These are phyloP conservation scores for Heterodera filipjevi DNA, from an alignment of 2,888 invertebrate genomes.

Conservation along the genomic window DNA sequence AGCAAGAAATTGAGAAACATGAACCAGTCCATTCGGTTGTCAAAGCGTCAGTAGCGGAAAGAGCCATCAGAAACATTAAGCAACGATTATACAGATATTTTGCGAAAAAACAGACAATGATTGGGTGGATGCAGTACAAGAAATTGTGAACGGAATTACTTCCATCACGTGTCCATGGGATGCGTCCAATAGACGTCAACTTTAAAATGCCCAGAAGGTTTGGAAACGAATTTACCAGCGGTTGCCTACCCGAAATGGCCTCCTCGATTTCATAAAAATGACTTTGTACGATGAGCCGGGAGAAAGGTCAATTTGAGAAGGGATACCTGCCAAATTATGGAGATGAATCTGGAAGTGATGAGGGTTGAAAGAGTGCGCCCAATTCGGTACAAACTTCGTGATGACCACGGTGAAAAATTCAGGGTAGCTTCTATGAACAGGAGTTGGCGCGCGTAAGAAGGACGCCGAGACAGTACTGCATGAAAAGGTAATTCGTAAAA, in stretches of 20 bases:
- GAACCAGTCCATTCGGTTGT: slow-evolving; percentile 6
- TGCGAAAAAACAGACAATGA: not conserved
- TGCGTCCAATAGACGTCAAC: slow-evolving; percentile 3
- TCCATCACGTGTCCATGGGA: not conserved
- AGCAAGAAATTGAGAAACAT: slow-evolving; percentile 12
- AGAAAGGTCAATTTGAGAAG: too few relatives aligned
- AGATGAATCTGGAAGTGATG: not conserved
- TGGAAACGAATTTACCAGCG: not conserved
- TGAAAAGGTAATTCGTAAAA: not conserved
- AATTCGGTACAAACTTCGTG: not conserved
- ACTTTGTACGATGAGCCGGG: too few relatives aligned
- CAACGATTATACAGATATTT: slow-evolving; percentile 21
- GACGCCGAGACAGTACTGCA: slow-evolving; percentile 8
- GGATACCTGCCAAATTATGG: slow-evolving; percentile 18
- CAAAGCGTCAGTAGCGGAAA: slow-evolving; percentile 17
- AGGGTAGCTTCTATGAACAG: slow-evolving; percentile 4
- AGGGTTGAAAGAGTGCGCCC: not conserved
- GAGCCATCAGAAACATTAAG: slow-evolving; percentile 20
- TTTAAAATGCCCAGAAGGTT: slow-evolving; percentile 2
- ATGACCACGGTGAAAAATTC: slow-evolving; percentile 6
- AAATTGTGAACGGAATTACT: slow-evolving; percentile 3
- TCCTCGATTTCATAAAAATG: not conserved
- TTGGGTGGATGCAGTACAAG: not conserved
- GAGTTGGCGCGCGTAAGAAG: not conserved
- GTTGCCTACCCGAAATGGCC: too few relatives aligned